These are phyloP conservation scores for Pteria penguin DNA, from an alignment of 2,888 invertebrate genomes.

Conservation along the genomic window DNA sequence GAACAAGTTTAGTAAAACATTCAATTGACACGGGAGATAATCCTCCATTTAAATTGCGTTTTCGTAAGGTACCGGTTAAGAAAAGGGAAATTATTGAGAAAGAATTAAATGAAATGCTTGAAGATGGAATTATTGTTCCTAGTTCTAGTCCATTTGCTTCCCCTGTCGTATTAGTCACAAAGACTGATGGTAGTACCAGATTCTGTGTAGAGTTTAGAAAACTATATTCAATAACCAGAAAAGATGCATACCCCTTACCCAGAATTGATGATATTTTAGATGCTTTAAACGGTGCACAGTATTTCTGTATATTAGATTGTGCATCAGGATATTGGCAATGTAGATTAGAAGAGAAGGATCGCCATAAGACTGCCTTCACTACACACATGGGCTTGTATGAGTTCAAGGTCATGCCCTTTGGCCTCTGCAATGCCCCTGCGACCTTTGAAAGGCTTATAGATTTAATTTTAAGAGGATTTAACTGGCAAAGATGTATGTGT, in stretches of 20 bases:
- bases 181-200: slow-evolving; percentile 19
- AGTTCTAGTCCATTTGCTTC: slow-evolving; percentile 36
- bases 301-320: slow-evolving; percentile 27
- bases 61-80: slow-evolving; percentile 36
- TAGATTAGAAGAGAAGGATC: neutral
- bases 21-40: too few relatives aligned
- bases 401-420: slow-evolving; percentile 24
- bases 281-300: neutral
- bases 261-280: slow-evolving; percentile 30
- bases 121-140: slow-evolving; percentile 29
- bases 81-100: slow-evolving; percentile 38
- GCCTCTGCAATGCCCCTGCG: slow-evolving; percentile 26
- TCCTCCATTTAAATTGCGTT: too few relatives aligned
- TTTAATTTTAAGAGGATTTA: slow-evolving; percentile 6
- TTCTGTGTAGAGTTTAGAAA: slow-evolving; percentile 26
- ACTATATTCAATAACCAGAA: slow-evolving; percentile 10
- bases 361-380: slow-evolving; percentile 18
- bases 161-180: slow-evolving; percentile 18
- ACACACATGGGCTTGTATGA: slow-evolving; percentile 16
- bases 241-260: slow-evolving; percentile 26
- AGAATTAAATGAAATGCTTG: slow-evolving; percentile 25
- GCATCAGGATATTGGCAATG: slow-evolving; percentile 29
- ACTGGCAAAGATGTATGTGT: slow-evolving; percentile 19
- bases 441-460: slow-evolving; percentile 28
- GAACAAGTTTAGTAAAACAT: too few relatives aligned